Base-by-base conservation (phyloP, 2,797 vertebrate species). In the Dicrostonyx torquatus region DNA sequence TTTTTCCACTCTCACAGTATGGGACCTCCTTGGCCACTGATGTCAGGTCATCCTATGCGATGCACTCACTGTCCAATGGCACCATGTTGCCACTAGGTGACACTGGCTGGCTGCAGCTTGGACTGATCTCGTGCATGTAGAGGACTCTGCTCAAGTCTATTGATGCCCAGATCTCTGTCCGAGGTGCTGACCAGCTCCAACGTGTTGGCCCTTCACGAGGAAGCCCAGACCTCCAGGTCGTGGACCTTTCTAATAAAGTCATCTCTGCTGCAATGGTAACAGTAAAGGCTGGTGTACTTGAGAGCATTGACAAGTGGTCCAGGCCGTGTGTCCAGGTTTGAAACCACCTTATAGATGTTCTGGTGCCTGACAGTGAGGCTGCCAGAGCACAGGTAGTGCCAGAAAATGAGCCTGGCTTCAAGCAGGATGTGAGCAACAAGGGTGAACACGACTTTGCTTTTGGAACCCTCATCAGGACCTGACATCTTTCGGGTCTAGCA, bases 101-200 rank as follows among this genome's bases (percentile, higher is more conserved):
- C 99, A 0, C 99, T 99, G 50, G 99, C 99, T 14, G 98, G 98
- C 66, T 99, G 98, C 91, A 99, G 98, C 96, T 98, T 98, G 0
- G 99, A 99, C 95, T 99, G 99, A 89, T 99, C 99, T 2, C 99
- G 99, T 18, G 99, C 98, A 0, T 99, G 0, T 98, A 99, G 1
- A 99, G 96, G 13, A 99, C 98, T 98, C 99, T 99, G 98, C 75
- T 99, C 99, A 82, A 99, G 99, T 55, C 99, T 98, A 0, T 99
- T 99, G 12, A 98, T 96, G 0, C 99, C 99, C 0, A 99, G 98
- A 98, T 99, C 99, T 15, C 98, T 98, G 98, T 99, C 99, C 87
- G 98, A 97, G 98, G 99, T 99, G 60, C 99, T 99, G 99, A 99
- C 98, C 8, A 99, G 98, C 43, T 99, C 99, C 97, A 99, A 99